Conservation (phyloP, 1,140 invertebrate species). For the Ditylenchus dipsaci region DNA sequence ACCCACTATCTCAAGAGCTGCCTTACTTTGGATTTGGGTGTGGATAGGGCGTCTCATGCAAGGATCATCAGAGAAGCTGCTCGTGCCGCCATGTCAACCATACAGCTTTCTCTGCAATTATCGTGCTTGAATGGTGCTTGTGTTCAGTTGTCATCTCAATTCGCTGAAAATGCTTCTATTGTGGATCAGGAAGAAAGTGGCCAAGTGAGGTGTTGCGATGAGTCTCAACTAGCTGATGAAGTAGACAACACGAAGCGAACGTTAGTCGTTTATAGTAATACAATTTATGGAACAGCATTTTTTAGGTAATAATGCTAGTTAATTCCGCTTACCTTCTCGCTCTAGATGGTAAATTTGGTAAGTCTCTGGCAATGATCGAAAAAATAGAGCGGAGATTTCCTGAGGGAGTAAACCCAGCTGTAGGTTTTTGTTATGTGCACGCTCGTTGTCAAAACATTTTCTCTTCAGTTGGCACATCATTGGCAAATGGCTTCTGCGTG, state of each 20-base stretch:
- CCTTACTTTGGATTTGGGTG: background rate
- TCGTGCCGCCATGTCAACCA: slow-evolving; percentile 5
- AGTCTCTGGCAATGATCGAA: background rate
- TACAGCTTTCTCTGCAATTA: background rate
- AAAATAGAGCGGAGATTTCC: background rate
- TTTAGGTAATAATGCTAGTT: slow-evolving; percentile 1
- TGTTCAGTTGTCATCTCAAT: too few relatives aligned
- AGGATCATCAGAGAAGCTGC: slow-evolving; percentile 3
- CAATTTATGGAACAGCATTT: background rate
- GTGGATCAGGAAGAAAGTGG: too few relatives aligned
- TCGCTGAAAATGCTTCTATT: too few relatives aligned
- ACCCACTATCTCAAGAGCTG: slow-evolving; percentile 1
- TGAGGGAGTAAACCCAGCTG: slow-evolving; percentile 2
- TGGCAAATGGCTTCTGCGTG: slow-evolving; percentile 5
- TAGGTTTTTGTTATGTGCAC: background rate
- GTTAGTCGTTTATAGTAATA: background rate
- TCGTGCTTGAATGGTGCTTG: background rate
- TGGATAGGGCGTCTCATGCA: slow-evolving; percentile 9
- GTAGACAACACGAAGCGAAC: background rate
- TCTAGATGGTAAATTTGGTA: slow-evolving; percentile 1
- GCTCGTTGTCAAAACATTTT: background rate
- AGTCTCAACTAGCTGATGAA: background rate
- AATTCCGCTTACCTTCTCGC: slow-evolving; percentile 1
- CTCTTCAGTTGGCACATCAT: slow-evolving; percentile 8
- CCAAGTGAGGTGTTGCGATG: background rate